Base-by-base conservation (phyloP, 2,888 invertebrate species). In the Cynaeus angustus region DNA sequence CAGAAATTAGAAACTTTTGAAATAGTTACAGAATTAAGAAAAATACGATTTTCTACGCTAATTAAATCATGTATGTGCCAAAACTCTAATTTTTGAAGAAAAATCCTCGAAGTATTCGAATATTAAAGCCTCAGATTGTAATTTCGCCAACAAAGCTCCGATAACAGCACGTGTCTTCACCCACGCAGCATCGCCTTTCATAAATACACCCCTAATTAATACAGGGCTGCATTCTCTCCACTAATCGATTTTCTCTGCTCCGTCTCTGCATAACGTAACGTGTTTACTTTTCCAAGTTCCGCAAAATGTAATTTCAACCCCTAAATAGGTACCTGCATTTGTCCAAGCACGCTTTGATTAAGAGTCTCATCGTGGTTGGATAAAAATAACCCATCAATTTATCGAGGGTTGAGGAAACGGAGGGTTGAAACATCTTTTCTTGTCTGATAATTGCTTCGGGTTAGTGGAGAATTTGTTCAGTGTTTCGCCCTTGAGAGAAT, bases 201-300 rank as follows among this genome's bases (percentile, higher is more conserved):
- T 21, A 21, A 33, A 33, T 33, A 33, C 33, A 33, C 33, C 33
- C 33, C 33, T 33, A 33, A 33, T 33, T 33, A 33, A 33, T 33
- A 33, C 33, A 21, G 21, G 21, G 7, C 33, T 33, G 33, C 33
- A 33, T 33, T 33, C 33, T 33, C 33, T 33, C 33, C 37, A n/a
- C 33, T 6, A 12, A 65, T 65, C 65, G 65, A 65, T 65, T 65
- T 65, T 65, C 52, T 45, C 28, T 53, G 53, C 52, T 41, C 59
- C n/a, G 59, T 62, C 41, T 50, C 37, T 62, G 62, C 62, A 62
- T 50, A 30, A 14, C 46, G 50, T 52, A 62, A 62, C 30, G 53
- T 65, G 65, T 65, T 65, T 65, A 55, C 65, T 12, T 55, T 65
- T 14, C 16, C 53, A 53, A 21, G 21, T 21, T 21, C 21, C 21